phyloP scores from a whole-genome alignment of 2,113 vertebrate species.

The Menura novaehollandiae region DNA sequence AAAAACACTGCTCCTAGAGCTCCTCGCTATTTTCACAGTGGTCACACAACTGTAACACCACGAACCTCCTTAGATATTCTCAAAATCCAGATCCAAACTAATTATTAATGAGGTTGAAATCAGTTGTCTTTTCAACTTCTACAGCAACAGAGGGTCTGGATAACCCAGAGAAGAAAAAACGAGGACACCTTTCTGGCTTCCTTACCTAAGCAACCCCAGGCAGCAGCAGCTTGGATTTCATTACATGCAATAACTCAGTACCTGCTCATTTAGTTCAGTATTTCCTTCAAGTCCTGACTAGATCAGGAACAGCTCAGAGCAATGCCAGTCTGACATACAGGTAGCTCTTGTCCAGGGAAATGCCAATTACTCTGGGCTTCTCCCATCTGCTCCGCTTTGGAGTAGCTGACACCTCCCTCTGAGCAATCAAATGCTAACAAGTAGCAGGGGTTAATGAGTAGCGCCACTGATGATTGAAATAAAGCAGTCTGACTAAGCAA shows the following conservation, averaged over 20 bases:
- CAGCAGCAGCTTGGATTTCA: not conserved
- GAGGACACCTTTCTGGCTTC: not conserved
- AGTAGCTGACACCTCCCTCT: not conserved
- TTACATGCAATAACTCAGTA: accelerated
- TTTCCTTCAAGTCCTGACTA: not conserved
- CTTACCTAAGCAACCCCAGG: not conserved
- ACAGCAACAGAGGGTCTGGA: not conserved
- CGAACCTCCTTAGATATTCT: not conserved
- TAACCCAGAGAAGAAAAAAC: not conserved
- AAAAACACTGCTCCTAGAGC: not conserved
- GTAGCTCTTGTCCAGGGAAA: not conserved
- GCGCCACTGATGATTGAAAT: not conserved
- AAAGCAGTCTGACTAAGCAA: not conserved
- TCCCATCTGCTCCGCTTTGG: not conserved
- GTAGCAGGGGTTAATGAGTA: not conserved
- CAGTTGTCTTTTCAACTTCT: not conserved
- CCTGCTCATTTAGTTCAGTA: not conserved
- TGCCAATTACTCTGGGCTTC: not conserved
- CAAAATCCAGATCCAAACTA: not conserved
- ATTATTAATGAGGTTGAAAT: not conserved
- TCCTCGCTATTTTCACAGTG: not conserved
- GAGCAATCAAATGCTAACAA: not conserved
- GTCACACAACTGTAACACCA: not conserved
- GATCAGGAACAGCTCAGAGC: not conserved
- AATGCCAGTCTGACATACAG: not conserved